Base-by-base conservation (phyloP, 92 coral and sea anemone genomes). In the Plumapathes pennacea region DNA sequence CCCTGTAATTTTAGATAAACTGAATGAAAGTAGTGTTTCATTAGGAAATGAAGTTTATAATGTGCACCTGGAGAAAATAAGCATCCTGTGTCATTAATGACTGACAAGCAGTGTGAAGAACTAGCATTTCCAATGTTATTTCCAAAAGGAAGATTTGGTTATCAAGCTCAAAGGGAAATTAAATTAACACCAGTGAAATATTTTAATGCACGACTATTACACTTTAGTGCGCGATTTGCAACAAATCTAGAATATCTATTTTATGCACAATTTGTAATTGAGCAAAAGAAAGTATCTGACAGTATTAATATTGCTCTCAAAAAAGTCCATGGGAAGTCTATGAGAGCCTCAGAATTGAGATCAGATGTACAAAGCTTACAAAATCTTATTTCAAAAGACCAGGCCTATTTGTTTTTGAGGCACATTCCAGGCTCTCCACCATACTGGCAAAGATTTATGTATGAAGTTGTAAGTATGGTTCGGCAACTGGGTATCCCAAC, bases 141-240 rank as follows among this genome's bases (percentile, higher is more conserved):
- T 56, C 89, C 84, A 5, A 76, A 61, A 59, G 88, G 83, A 3
- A 55, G 65, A 29, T 74, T 49, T 74, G 88, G 88, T 8, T 81
- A 50, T 58, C 41, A 32, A 3, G 56, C 67, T 10, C 69, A 82
- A 24, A 21, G 84, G 12, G 17, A 44, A 32, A 38, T 68, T 4
- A 67, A 60, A 23, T 38, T 76, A 24, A 4, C 75, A n/a, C 74
- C 82, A 1, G 60, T 53, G 3, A 72, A 72, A 52, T 72, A 72
- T 27, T 62, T 72, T 36, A 72, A 72, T 72, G 71, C 80, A 9
- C n/a, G 80, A 17, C 65, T 62, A n/a, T 21, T 79, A 22, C 81
- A 72, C 58, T 51, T 72, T 38, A 72, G 81, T 72, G 87, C 81
- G 1, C 48, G 71, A 32, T 80, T 72, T 76, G 83, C 83, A 25